These are phyloP conservation scores for Drosophila nigrodunni DNA, from an alignment of 1,140 invertebrate genomes.

Conservation along the genomic window DNA sequence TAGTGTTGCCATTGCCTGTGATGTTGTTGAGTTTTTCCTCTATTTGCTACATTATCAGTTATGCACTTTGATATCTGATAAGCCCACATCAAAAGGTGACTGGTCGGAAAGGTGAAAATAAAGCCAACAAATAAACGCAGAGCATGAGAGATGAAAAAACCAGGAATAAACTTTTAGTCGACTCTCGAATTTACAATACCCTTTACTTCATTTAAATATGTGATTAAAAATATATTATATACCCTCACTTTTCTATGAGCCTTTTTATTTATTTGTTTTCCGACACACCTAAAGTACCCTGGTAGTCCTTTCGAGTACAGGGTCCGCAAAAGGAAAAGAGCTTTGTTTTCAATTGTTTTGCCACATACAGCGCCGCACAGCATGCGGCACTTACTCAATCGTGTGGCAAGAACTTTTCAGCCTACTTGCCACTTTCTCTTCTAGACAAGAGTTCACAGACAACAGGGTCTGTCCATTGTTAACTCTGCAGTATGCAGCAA, in stretches of 20 bases:
- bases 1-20: conserved; percentile 21
- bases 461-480: background rate
- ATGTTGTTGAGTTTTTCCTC: conserved; percentile 23
- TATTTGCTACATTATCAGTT: conserved; percentile 80
- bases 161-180: background rate
- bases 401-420: conserved; percentile 6
- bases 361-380: background rate
- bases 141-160: conserved; percentile 20
- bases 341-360: conserved; percentile 3
- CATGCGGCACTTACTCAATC: conserved; percentile 1
- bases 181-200: too few species aligned
- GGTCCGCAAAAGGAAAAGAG: too few species aligned
- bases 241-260: too few species aligned
- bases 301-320: too few species aligned
- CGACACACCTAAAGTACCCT: too few species aligned
- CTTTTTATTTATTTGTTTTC: too few species aligned
- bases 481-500: background rate
- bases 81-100: conserved; percentile 76
- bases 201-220: too few species aligned
- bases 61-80: conserved; percentile 82
- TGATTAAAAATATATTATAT: too few species aligned
- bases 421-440: background rate
- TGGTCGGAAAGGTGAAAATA: conserved; percentile 59
- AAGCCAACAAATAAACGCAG: conserved; percentile 43
- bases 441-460: background rate